Percentiles rank a stretch among this genome's conserved stretches.
Conservation (phyloP, 2,888 invertebrate species). For the Cosmorhoe ocellata region DNA sequence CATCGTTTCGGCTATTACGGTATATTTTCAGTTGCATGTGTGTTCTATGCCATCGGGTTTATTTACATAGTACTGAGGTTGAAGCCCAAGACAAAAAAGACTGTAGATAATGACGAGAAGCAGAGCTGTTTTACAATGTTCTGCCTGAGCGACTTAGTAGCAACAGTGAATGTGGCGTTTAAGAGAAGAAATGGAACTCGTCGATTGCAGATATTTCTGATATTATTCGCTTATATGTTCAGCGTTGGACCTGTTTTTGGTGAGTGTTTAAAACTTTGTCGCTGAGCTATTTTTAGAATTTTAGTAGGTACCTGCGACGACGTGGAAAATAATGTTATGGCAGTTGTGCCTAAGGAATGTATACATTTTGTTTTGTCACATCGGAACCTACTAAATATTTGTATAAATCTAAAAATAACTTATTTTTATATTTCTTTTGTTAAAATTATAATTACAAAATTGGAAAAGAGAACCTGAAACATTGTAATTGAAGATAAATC, state of each 20-base stretch:
- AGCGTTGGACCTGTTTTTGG: constrained; percentile 78
- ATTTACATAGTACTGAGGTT: constrained; percentile 69
- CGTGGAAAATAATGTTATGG: too few species aligned
- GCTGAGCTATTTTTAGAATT: too few species aligned
- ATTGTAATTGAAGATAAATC: too few species aligned
- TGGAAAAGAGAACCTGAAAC: too few species aligned
- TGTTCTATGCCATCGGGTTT: constrained; percentile 71
- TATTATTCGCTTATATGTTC: constrained; percentile 74
- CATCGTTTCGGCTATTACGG: constrained; percentile 74
- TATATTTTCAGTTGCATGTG: constrained; percentile 69
- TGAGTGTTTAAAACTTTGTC: constrained; percentile 43
- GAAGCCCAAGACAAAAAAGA: constrained; percentile 62
- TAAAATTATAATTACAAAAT: too few species aligned
- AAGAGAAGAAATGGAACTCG: constrained; percentile 60
- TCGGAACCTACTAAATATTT: too few species aligned
- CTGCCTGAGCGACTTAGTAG: constrained; percentile 63
- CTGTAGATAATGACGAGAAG: constrained; percentile 55
- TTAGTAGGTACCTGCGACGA: too few species aligned
- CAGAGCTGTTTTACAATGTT: constrained; percentile 60
- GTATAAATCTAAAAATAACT: too few species aligned
- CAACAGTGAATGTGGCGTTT: constrained; percentile 74
- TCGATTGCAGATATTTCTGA: constrained; percentile 67
- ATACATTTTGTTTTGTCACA: too few species aligned
- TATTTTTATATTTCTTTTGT: too few species aligned
- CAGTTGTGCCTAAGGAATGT: too few species aligned